Evolutionary conservation across 1,140 invertebrate genomes (phyloP).

Genomic region (Drosophila aff.): DNA sequence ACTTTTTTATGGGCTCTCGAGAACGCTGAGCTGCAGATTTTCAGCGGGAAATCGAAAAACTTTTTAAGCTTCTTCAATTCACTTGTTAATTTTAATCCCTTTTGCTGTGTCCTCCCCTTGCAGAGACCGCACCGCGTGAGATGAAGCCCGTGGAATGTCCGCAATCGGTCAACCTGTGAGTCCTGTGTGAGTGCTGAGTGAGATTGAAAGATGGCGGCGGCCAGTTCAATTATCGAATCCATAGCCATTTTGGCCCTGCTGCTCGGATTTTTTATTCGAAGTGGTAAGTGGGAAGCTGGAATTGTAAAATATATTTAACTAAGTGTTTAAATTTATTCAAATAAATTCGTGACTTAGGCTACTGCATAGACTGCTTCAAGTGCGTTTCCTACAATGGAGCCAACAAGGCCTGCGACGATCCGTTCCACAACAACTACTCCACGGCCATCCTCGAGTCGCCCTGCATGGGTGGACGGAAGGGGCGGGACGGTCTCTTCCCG

Average conservation of each 20-base stretch:
- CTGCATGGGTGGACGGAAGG: constrained; percentile 96
- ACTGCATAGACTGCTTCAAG: constrained; percentile 97
- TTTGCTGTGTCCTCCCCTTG: constrained; percentile 3
- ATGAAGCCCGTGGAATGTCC: constrained; percentile 53
- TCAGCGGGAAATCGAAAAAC: constrained; percentile 41
- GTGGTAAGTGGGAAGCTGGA: constrained; percentile 45
- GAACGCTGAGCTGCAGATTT: constrained; percentile 26
- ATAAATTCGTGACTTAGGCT: constrained; percentile 78
- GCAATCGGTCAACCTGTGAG: constrained; percentile 41
- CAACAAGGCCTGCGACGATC: constrained; percentile 96
- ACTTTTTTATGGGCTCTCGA: constrained; percentile 39
- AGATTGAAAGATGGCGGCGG: constrained; percentile 46
- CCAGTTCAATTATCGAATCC: constrained; percentile 66
- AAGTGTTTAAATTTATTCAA: neutral
- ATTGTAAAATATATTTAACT: neutral
- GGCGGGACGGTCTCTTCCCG: constrained; percentile 96
- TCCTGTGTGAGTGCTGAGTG: constrained; percentile 15
- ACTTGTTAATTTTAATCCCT: constrained; percentile 54
- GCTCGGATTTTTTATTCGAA: constrained; percentile 62
- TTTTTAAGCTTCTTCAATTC: constrained; percentile 45
- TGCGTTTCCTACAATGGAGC: constrained; percentile 96
- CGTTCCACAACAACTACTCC: constrained; percentile 97
- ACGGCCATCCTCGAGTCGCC: constrained; percentile 93
- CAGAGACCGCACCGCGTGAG: constrained; percentile 24
- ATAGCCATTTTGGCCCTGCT: constrained; percentile 58